These are phyloP conservation scores for Muntiacus reevesi DNA, from an alignment of 2,113 vertebrate genomes.

Conservation along the genomic window DNA sequence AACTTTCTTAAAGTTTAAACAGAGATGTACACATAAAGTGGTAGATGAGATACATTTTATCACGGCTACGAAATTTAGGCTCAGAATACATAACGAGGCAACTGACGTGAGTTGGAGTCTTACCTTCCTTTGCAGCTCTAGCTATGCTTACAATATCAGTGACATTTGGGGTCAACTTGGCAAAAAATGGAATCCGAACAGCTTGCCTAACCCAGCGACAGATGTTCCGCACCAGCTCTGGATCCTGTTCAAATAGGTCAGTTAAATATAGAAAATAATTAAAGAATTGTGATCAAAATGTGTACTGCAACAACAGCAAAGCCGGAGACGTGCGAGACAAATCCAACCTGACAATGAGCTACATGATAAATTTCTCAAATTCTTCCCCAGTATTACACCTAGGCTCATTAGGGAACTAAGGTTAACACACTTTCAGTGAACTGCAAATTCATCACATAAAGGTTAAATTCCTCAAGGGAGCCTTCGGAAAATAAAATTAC, in stretches of 20 bases:
- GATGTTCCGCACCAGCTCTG: conserved; percentile 93
- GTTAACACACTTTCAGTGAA: conserved; percentile 41
- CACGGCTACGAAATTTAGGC: neutral
- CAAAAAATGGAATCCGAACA: conserved; percentile 93
- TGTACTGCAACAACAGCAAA: conserved; percentile 70
- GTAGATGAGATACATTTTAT: neutral
- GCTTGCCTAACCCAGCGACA: conserved; percentile 96
- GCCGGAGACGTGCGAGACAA: conserved; percentile 42
- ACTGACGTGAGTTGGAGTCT: neutral
- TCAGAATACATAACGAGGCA: conserved; percentile 20
- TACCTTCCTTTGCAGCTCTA: conserved; percentile 91
- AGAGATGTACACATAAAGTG: neutral
- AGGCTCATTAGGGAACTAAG: conserved; percentile 65
- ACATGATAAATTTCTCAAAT: conserved; percentile 59
- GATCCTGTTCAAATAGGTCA: conserved; percentile 90
- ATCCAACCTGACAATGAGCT: conserved; percentile 64
- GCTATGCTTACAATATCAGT: conserved; percentile 93
- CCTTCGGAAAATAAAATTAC: conserved; percentile 39
- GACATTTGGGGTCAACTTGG: conserved; percentile 97
- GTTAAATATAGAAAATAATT: conserved; percentile 82
- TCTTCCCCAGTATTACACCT: conserved; percentile 43
- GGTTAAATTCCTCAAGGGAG: conserved; percentile 31
- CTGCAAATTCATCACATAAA: conserved; percentile 61
- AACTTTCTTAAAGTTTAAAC: neutral
- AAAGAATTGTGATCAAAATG: conserved; percentile 80